These are phyloP conservation scores for Pardalotus punctatus DNA, from an alignment of 2,113 vertebrate species.

Conservation along the genomic window DNA sequence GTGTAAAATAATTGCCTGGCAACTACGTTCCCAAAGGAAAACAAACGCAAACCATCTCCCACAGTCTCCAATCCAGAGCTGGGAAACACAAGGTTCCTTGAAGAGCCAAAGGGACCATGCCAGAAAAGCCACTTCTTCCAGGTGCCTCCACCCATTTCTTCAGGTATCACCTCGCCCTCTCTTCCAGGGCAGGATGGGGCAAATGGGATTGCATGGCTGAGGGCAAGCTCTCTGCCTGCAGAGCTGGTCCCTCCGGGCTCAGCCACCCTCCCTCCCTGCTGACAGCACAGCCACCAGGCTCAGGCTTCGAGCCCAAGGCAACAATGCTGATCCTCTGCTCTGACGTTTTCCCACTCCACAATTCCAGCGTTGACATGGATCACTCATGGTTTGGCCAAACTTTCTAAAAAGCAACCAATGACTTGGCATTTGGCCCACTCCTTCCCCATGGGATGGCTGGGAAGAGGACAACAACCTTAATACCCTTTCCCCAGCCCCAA, in stretches of 20 bases:
- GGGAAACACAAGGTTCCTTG: neutral
- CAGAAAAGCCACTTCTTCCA: neutral
- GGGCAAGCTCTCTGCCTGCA: accelerated
- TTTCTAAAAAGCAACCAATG: neutral
- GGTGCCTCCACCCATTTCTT: neutral
- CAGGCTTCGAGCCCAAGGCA: neutral
- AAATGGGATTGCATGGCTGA: neutral
- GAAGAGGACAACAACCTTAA: neutral
- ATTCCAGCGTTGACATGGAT: accelerated
- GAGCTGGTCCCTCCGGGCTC: neutral
- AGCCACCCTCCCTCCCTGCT: neutral
- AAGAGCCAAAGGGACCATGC: neutral
- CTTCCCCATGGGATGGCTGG: neutral
- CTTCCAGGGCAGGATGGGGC: neutral
- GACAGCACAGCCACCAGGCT: neutral
- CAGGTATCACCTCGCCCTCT: neutral
- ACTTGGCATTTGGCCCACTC: neutral
- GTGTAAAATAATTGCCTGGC: constrained; percentile 69
- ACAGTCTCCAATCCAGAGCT: neutral
- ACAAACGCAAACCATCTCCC: neutral
- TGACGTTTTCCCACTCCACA: neutral
- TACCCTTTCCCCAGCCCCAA: neutral
- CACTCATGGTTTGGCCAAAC: neutral
- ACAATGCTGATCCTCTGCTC: neutral
- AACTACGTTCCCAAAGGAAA: constrained; percentile 51